Evolutionary conservation across 2,888 invertebrate genomes (phyloP).

Genomic region (Gastracanthus pulcherrimus): DNA sequence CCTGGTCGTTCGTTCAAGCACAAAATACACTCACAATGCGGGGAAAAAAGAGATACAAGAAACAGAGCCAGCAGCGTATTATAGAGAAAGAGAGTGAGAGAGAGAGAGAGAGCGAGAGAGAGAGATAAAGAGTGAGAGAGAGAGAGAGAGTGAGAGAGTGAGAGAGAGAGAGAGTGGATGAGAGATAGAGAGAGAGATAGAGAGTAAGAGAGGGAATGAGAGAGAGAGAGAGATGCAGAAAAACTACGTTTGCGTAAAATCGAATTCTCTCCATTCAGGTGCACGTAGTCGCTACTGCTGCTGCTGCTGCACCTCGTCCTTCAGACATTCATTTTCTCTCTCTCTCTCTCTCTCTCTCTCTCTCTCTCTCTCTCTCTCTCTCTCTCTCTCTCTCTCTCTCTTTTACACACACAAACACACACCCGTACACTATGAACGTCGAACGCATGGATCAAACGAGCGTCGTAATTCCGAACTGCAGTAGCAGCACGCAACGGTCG

Average conservation of each 20-base stretch:
- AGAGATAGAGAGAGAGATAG: no score
- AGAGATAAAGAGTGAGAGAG: not conserved
- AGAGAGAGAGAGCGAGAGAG: no score
- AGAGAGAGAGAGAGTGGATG: no score
- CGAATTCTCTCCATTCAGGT: constrained; percentile 9
- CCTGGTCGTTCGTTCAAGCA: not conserved
- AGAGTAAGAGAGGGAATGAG: no score
- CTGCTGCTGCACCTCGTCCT: not conserved
- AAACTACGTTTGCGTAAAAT: constrained; percentile 3
- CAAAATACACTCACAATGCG: not conserved
- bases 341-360: not conserved
- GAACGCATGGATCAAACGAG: constrained; percentile 34
- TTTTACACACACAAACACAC: constrained; percentile 7
- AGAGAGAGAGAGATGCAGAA: not conserved
- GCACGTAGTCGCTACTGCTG: no score
- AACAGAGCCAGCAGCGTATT: not conserved
- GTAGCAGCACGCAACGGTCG: not conserved
- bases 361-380: constrained; percentile 13
- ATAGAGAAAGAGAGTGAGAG: no score
- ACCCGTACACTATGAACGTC: not conserved
- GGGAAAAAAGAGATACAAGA: not conserved
- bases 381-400: constrained; percentile 9
- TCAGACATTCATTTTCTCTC: constrained; percentile 27
- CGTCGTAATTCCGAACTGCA: constrained; percentile 26
- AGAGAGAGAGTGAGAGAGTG: no score